Base-by-base conservation (phyloP, 2,797 vertebrate species). In the Melanotaenia pygmaea region DNA sequence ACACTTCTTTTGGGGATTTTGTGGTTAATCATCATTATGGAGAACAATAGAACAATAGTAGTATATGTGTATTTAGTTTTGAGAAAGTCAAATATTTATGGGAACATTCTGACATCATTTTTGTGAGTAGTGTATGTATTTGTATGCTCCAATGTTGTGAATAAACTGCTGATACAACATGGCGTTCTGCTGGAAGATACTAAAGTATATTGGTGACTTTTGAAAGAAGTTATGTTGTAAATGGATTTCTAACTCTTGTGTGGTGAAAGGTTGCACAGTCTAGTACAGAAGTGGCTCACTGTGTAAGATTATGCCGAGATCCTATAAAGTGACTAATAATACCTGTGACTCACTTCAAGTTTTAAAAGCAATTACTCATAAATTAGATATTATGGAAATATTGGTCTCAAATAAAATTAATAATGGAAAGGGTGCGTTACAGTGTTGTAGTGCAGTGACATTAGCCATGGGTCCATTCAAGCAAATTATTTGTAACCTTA, bases 401-500 rank as follows among this genome's bases (percentile, higher is more conserved):
- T 60, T 79, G 65, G 58, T 63, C 71, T 72, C 59, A 34, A 56
- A 77, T 82, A 66, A 76, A 75, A 74, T 64, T 80, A 86, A 86
- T 84, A 67, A 70, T 72, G 72, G 81, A 83, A 85, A 81, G 35
- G 67, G 38, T 83, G 77, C 56, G 53, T 75, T 83, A 20, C 57
- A 58, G 71, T 79, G 69, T 79, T 74, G 80, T 69, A 70, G 43
- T 74, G 69, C 62, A 61, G 69, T 61, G 70, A 61, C 56, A 62
- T 80, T 73, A 30, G 82, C 86, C 84, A 67, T 62, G 67, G 65
- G 70, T 84, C 68, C 80, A 56, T 80, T 85, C 68, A 78, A 87
- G 82, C 69, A 72, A 77, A 88, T 88, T 80, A 81, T 87, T 85
- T 83, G 57, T 63, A 71, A 73, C 61, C 26, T 64, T 73, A 62